Base-by-base conservation (phyloP, 2,888 invertebrate species). In the Tachina grossa region DNA sequence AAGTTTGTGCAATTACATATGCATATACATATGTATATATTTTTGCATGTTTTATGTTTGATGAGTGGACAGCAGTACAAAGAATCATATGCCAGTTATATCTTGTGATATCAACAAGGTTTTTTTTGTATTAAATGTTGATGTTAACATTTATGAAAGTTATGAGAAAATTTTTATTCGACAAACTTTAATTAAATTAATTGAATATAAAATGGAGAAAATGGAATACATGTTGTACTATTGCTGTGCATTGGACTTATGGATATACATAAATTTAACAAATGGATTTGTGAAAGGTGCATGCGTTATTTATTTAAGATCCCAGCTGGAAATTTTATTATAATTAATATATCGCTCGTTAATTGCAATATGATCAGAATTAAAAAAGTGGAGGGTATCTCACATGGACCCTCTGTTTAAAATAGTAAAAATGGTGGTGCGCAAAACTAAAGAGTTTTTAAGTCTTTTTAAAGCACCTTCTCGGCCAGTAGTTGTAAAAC, bases 51-150 rank as follows among this genome's bases (percentile, higher is more conserved):
- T 74, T 77, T 55, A 43, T 72, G 55, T 74, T 63, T 83, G 79
- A 83, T 83, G 85, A 85, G 66, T 78, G 83, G 85, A 85, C 83
- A 83, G 72, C 22, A 72, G 41, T 76, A 72, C 22, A 76, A 76
- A 80, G 69, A 79, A 61, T 63, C 66, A 83, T 83, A 19, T 85
- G 82, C 71, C 82, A 82, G 76, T 55, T 55, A 61, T 76, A 71
- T 85, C 39, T 72, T 83, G 59, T 53, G 59, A 83, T 83, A 83
- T 83, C 83, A 83, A 83, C 79, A 85, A 72, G 72, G 66, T 68
- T 69, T 59, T 59, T 39, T 65, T 66, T 61, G 19, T 22, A 13
- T n/a, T 49, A 51, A 66, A 83, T 57, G 61, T 80, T 79, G 76
- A 76, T 75, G 66, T 66, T 72, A 78, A 72, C 72, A 80, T 83